phyloP scores from a whole-genome alignment of 2,888 invertebrate species.

The Mechanitis mazaeus region DNA sequence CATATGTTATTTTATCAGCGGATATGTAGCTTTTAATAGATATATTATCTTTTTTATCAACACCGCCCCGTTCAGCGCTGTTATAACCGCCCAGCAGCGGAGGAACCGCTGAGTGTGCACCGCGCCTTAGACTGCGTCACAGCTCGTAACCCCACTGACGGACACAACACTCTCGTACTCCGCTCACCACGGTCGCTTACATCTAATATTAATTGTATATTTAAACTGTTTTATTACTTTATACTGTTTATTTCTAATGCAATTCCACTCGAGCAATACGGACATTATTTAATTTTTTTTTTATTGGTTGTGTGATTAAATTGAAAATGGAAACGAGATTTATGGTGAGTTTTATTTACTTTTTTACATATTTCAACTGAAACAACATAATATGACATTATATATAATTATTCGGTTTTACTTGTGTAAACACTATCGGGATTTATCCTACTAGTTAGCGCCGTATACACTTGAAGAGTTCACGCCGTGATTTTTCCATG shows the following conservation, averaged over 20 bases:
- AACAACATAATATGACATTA: too few species aligned
- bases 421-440: too few species aligned
- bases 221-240: conserved; percentile 64
- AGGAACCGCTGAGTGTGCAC: conserved; percentile 29
- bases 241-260: conserved; percentile 67
- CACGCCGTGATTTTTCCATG: too few species aligned
- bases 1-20: conserved; percentile 61
- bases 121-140: conserved; percentile 36
- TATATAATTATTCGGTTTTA: too few species aligned
- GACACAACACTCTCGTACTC: conserved; percentile 45
- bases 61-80: conserved; percentile 47
- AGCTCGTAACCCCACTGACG: conserved; percentile 16
- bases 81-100: conserved; percentile 56
- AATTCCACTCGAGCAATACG: conserved; percentile 70
- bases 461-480: too few species aligned
- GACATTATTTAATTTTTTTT: conserved; percentile 56
- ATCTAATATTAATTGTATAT: conserved; percentile 68
- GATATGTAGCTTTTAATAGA: conserved; percentile 60
- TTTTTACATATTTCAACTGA: neutral
- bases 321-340: conserved; percentile 19
- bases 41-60: conserved; percentile 60
- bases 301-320: conserved; percentile 50
- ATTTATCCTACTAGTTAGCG: too few species aligned
- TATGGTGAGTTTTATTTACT: conserved; percentile 22
- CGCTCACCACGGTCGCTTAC: conserved; percentile 43